Evolutionary conservation across 2,888 invertebrate species (phyloP), one percentile per base, ranked within the genome.

Genomic region (Diachrysia chrysitis): DNA sequence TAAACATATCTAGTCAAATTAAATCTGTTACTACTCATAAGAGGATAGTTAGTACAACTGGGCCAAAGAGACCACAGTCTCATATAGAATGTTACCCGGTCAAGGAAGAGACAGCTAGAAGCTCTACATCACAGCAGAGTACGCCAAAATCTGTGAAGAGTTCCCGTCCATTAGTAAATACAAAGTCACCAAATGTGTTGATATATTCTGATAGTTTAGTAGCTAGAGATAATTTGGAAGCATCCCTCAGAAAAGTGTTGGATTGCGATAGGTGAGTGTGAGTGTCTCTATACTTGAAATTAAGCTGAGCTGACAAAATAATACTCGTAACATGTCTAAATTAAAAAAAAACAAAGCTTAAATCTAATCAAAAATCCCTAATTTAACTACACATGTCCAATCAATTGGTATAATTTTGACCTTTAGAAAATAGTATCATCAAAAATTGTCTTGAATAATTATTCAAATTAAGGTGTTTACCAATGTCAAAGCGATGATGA

Each of bases 131-230:
- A 56, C 90, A 88, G 56, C 87, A 90, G 73, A 86, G 87, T 73
- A 91, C 90, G 48, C 90, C 91, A 46, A 95, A 94, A 87, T 94
- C 94, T 82, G 84, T 84, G 56, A 94, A 93, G 87, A 90, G 89
- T 87, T 91, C 90, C 94, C 95, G 95, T 94, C 95, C 95, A 93
- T 90, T 95, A 94, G 89, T 94, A 63, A 95, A 94, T 83, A 94
- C 96, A 2, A 98, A 98, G 89, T 98, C 98, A 57, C 97, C 97
- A 3, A 98, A 98, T 93, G 96, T 98, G 83, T 94, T 98, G 70
- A 97, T 98, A 78, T 98, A 97, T 90, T 97, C 98, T 2, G 98
- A 98, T 89, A 98, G 97, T 89, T 89, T 96, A 66, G 96, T 96
- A 29, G 97, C 97, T 56, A 96, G 97, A 80, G 97, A 97, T 80